Evolutionary conservation across 2,113 vertebrate genomes (phyloP).

Genomic region (Phalacrocorax brasilianus): DNA sequence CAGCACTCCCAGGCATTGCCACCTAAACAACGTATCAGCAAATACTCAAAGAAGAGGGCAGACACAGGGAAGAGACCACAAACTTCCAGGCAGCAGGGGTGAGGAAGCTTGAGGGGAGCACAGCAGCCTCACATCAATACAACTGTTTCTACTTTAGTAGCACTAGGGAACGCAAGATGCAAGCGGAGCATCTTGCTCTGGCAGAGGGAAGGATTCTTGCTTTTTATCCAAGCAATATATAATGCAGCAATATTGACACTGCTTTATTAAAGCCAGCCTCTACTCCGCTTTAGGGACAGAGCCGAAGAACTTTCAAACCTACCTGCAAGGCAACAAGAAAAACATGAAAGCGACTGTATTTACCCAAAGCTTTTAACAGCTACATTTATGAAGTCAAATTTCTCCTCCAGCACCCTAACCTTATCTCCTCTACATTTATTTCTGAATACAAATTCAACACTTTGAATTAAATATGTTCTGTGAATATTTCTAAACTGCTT

Average conservation of each 20-base stretch:
- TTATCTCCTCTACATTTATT: constrained; percentile 17
- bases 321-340: constrained; percentile 29
- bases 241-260: neutral
- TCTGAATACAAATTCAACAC: constrained; percentile 26
- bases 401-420: constrained; percentile 29
- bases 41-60: neutral
- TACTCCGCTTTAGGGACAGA: neutral
- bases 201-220: neutral
- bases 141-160: neutral
- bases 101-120: neutral
- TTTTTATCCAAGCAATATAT: neutral
- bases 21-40: rapidly evolving
- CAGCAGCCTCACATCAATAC: neutral
- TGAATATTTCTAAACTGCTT: constrained; percentile 31
- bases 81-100: neutral
- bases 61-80: neutral
- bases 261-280: constrained; percentile 12
- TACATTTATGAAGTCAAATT: constrained; percentile 22
- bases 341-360: constrained; percentile 12
- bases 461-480: constrained; percentile 31
- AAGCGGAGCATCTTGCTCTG: neutral
- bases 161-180: neutral
- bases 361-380: constrained; percentile 31
- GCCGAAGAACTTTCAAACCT: constrained; percentile 15
- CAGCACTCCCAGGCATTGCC: neutral